Percentiles rank a stretch among this genome's conserved stretches.
phyloP scores from a whole-genome alignment of 2,888 invertebrate genomes.

The Lagria hirta region DNA sequence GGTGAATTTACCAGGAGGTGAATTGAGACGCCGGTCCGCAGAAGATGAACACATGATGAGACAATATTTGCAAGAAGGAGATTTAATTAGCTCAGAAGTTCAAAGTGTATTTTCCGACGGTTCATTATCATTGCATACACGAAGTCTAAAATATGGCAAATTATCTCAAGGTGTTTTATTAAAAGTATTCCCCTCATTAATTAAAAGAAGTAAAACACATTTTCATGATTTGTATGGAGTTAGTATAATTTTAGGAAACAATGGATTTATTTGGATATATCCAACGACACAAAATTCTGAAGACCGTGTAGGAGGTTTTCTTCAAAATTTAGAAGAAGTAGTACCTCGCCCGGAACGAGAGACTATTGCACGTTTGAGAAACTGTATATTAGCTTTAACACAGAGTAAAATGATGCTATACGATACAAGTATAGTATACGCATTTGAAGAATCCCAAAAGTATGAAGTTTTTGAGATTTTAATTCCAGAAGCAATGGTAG shows the following conservation, averaged over 20 bases:
- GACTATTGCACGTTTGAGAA: conserved; percentile 84
- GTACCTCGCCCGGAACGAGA: conserved; percentile 74
- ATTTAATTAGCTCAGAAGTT: conserved; percentile 96
- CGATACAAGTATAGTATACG: conserved; percentile 88
- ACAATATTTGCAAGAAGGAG: conserved; percentile 89
- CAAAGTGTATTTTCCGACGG: conserved; percentile 92
- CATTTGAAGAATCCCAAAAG: conserved; percentile 84
- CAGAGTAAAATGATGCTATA: conserved; percentile 87
- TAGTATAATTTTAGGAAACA: conserved; percentile 91
- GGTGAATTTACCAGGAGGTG: conserved; percentile 96
- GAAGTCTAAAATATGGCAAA: conserved; percentile 97
- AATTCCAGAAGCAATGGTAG: conserved; percentile 81
- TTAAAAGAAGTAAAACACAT: conserved; percentile 92
- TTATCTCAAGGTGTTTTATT: conserved; percentile 86
- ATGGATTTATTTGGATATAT: conserved; percentile 94
- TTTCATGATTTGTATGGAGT: conserved; percentile 93
- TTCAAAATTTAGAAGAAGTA: conserved; percentile 71
- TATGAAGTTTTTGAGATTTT: conserved; percentile 77
- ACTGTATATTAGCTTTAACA: conserved; percentile 85
- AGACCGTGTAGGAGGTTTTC: conserved; percentile 72
- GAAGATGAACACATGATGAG: conserved; percentile 99
- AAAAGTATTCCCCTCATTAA: conserved; percentile 87
- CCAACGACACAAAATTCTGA: conserved; percentile 67
- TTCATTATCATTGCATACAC: conserved; percentile 87
- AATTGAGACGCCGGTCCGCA: conserved; percentile 85